Conservation (phyloP, 2,797 vertebrate species). For the Karalla daura region DNA sequence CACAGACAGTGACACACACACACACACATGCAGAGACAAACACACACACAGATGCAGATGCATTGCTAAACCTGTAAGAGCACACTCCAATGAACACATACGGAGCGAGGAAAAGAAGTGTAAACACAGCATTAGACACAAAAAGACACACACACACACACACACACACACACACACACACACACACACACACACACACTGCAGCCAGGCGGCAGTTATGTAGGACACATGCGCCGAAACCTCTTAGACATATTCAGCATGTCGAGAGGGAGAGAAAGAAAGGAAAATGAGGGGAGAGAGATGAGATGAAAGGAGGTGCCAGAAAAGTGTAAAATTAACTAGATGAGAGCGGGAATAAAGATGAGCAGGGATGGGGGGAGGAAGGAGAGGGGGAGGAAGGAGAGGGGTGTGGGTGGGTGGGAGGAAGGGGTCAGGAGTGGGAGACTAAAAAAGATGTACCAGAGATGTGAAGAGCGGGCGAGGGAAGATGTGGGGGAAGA, state of each 20-base stretch:
- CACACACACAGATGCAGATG: slow-evolving; percentile 42
- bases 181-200: background rate
- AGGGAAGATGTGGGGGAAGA: slow-evolving; percentile 6
- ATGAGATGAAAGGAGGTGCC: slow-evolving; percentile 38
- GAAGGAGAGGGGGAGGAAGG: slow-evolving; percentile 1
- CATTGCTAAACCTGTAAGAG: slow-evolving; percentile 50
- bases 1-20: slow-evolving; percentile 37
- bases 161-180: slow-evolving; percentile 16
- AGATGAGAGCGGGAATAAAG: slow-evolving; percentile 54
- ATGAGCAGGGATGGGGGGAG: slow-evolving; percentile 32
- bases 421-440: slow-evolving; percentile 7
- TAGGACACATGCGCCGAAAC: slow-evolving; percentile 37
- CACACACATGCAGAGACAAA: slow-evolving; percentile 50
- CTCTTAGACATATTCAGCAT: slow-evolving; percentile 23
- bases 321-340: slow-evolving; percentile 34
- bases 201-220: slow-evolving; percentile 12
- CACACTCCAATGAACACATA: slow-evolving; percentile 20
- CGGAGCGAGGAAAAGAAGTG: background rate
- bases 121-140: slow-evolving; percentile 23
- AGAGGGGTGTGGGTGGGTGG: background rate
- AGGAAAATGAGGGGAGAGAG: background rate
- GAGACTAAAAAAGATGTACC: slow-evolving; percentile 22
- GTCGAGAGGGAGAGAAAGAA: slow-evolving; percentile 35
- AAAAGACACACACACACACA: slow-evolving; percentile 20
- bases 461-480: too few relatives aligned